Evolutionary conservation across 2,113 vertebrate genomes (phyloP).

Genomic region (Pleuronectes platessa): DNA sequence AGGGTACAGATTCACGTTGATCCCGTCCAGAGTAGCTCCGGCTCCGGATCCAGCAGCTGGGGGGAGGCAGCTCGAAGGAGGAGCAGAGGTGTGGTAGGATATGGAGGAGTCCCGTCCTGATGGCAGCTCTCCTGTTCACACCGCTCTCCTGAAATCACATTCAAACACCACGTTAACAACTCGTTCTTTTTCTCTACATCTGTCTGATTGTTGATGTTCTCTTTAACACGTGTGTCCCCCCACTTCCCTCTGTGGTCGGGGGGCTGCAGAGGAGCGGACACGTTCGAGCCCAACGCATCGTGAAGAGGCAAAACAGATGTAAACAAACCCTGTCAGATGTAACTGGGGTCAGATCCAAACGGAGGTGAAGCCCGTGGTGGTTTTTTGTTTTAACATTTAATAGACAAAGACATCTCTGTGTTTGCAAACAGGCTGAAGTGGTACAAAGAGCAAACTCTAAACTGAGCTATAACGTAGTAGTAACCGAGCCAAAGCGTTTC

Average conservation of each 20-base stretch:
- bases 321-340: constrained; percentile 36
- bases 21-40: constrained; percentile 25
- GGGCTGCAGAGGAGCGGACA: constrained; percentile 6
- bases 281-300: not conserved
- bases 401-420: constrained; percentile 1
- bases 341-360: not conserved
- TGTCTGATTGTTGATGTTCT: constrained; percentile 21
- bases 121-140: constrained; percentile 25
- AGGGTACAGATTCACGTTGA: constrained; percentile 9
- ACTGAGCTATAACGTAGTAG: constrained; percentile 20
- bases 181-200: not conserved
- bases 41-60: constrained; percentile 28
- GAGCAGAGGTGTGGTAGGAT: constrained; percentile 69
- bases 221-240: constrained; percentile 55
- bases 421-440: constrained; percentile 13
- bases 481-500: not conserved
- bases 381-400: not conserved
- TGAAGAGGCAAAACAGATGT: constrained; percentile 21
- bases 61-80: constrained; percentile 11
- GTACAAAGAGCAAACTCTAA: constrained; percentile 53
- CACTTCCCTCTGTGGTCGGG: not conserved
- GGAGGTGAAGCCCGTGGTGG: not conserved
- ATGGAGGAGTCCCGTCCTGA: constrained; percentile 49
- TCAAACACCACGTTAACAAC: constrained; percentile 11
- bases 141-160: constrained; percentile 44